These are phyloP conservation scores for Myotis myotis DNA, from an alignment of 2,797 vertebrate genomes.

Conservation along the genomic window DNA sequence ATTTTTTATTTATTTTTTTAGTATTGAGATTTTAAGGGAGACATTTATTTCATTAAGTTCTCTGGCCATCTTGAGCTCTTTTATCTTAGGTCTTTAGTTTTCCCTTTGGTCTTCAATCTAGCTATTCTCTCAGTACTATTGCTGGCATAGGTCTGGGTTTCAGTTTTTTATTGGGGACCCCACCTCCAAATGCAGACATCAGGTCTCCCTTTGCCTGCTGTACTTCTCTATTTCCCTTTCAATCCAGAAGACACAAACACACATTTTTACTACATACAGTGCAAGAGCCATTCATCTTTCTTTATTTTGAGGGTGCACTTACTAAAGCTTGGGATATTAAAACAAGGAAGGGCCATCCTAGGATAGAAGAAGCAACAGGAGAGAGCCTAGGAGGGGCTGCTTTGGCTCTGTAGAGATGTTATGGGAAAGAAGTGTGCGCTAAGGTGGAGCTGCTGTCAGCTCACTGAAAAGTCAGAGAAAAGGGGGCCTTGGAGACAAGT, in stretches of 20 bases:
- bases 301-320: not conserved
- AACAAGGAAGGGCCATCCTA: no score
- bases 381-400: not conserved
- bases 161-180: not conserved
- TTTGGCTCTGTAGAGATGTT: not conserved
- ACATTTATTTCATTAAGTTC: not conserved
- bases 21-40: slow-evolving; percentile 24
- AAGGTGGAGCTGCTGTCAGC: not conserved
- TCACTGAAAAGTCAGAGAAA: not conserved
- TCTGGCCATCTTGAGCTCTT: not conserved
- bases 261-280: not conserved
- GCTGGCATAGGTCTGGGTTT: not conserved
- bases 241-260: not conserved
- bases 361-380: not conserved
- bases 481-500: not conserved
- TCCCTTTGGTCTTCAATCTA: not conserved
- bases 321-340: no score
- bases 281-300: not conserved
- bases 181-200: not conserved
- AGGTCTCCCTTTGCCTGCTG: not conserved
- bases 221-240: not conserved
- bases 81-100: not conserved
- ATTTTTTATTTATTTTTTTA: not conserved
- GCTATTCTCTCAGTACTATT: not conserved
- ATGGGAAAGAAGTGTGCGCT: not conserved